Evolutionary conservation across 2,888 invertebrate species (phyloP).

Genomic region (Villa cingulata): DNA sequence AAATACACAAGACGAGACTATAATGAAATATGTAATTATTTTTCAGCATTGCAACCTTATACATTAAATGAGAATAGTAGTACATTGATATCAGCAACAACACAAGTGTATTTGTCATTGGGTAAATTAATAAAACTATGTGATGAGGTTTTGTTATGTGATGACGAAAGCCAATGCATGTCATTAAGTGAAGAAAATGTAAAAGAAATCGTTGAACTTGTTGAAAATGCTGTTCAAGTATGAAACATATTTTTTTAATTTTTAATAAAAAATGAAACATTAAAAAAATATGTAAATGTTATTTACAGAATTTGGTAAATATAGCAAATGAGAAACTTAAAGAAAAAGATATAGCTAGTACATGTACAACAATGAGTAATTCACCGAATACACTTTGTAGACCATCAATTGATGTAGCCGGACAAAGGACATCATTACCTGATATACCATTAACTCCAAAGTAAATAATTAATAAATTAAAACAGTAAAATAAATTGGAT

Average conservation of each 20-base stretch:
- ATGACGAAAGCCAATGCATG: slow-evolving; percentile 40
- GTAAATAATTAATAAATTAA: slow-evolving; percentile 39
- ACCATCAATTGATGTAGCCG: slow-evolving; percentile 35
- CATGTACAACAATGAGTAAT: slow-evolving; percentile 17
- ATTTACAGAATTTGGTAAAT: slow-evolving; percentile 51
- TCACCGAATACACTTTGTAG: slow-evolving; percentile 27
- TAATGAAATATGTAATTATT: background rate
- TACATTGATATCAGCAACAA: slow-evolving; percentile 52
- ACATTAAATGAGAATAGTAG: slow-evolving; percentile 34
- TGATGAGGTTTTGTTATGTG: slow-evolving; percentile 71
- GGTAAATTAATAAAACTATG: slow-evolving; percentile 79
- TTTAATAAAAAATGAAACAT: background rate
- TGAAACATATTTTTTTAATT: slow-evolving; percentile 8
- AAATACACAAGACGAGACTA: too few relatives aligned
- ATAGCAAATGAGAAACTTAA: slow-evolving; percentile 73
- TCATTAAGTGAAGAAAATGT: slow-evolving; percentile 48
- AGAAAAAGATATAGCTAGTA: slow-evolving; percentile 36
- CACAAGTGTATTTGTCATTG: slow-evolving; percentile 72
- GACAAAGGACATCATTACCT: slow-evolving; percentile 54
- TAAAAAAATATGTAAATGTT: slow-evolving; percentile 1
- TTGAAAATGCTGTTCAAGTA: slow-evolving; percentile 60
- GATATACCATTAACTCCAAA: slow-evolving; percentile 75
- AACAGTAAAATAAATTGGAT: background rate
- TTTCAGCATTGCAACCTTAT: slow-evolving; percentile 31
- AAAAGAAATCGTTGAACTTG: slow-evolving; percentile 51